These are phyloP conservation scores for Alviniconcha strummeri DNA, from an alignment of 2,888 invertebrate genomes.

Conservation along the genomic window DNA sequence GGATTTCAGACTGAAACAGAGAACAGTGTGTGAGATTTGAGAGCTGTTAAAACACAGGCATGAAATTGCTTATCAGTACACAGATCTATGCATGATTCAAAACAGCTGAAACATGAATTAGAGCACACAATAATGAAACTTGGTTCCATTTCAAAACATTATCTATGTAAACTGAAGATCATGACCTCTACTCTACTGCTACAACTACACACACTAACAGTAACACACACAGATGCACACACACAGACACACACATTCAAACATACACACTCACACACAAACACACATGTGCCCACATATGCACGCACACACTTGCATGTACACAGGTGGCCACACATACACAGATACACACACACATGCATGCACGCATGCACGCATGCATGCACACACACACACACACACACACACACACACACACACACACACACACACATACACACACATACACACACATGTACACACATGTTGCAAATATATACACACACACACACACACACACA, in stretches of 20 bases:
- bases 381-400: neutral
- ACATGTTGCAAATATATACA: neutral
- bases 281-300: neutral
- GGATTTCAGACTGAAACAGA: conserved; percentile 74
- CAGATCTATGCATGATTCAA: no score
- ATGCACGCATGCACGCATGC: neutral
- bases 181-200: no score
- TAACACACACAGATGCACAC: neutral
- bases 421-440: conserved; percentile 5
- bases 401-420: neutral
- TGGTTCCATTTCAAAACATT: no score
- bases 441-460: neutral
- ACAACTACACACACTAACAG: neutral
- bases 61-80: no score
- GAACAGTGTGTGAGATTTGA: no score
- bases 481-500: neutral
- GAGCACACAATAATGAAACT: no score
- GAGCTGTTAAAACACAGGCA: no score
- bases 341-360: conserved; percentile 2
- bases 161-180: no score
- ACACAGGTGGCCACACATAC: neutral
- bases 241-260: neutral
- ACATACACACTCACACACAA: neutral
- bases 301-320: neutral
- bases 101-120: no score